phyloP scores from a whole-genome alignment of 2,797 vertebrate genomes.

The Hyperoplus lanceolatus region DNA sequence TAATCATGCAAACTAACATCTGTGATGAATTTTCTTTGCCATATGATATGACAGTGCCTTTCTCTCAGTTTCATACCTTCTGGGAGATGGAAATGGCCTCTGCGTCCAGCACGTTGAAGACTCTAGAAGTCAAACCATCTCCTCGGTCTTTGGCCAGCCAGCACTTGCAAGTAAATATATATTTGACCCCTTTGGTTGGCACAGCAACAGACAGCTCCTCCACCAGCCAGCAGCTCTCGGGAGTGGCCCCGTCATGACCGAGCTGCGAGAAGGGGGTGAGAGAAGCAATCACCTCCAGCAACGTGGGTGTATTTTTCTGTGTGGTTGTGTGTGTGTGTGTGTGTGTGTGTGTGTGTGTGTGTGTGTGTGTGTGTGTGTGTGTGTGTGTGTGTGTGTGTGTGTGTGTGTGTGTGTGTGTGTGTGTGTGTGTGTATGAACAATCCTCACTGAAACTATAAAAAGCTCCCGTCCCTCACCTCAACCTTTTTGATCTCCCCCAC shows the following conservation, averaged over 20 bases:
- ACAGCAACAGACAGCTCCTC: slow-evolving; percentile 91
- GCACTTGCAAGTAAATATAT: slow-evolving; percentile 92
- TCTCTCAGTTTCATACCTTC: slow-evolving; percentile 85
- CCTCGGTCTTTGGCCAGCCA: slow-evolving; percentile 98
- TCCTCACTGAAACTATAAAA: slow-evolving; percentile 18
- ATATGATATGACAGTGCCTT: background rate
- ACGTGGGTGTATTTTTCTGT: slow-evolving; percentile 43
- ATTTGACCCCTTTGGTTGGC: slow-evolving; percentile 95
- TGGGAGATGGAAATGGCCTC: slow-evolving; percentile 88
- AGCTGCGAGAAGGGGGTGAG: slow-evolving; percentile 83
- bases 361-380: slow-evolving; percentile 3
- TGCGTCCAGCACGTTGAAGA: slow-evolving; percentile 94
- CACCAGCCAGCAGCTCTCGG: slow-evolving; percentile 98
- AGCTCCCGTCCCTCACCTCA: slow-evolving; percentile 86
- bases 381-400: background rate
- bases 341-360: background rate
- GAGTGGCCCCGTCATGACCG: slow-evolving; percentile 95
- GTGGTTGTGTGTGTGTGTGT: background rate
- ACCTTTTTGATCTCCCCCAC: slow-evolving; percentile 95
- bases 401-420: background rate
- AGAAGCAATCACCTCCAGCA: slow-evolving; percentile 55
- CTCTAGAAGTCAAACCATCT: slow-evolving; percentile 91
- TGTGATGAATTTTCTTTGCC: background rate
- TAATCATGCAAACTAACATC: background rate
- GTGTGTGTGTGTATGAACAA: background rate